Base-by-base conservation (phyloP, 2,113 vertebrate genomes). In the Percina caprodes region DNA sequence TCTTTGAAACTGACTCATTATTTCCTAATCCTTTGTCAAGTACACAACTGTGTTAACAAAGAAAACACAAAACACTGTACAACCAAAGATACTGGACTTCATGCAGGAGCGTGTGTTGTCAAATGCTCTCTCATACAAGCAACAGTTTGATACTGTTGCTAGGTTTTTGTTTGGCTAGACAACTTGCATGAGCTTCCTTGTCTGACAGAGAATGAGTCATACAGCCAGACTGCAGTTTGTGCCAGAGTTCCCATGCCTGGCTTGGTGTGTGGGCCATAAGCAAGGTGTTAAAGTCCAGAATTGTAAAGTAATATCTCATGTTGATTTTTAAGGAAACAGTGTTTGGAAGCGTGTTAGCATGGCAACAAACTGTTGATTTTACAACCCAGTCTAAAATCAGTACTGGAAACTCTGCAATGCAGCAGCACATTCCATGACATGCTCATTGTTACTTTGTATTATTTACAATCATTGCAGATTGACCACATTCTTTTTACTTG, bases 271-370 rank as follows among this genome's bases (percentile, higher is more conserved):
- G 74, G 26, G 15, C 35, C 26, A 18, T 55, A 51, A 30, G 14
- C 49, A 65, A 86, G 60, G 76, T 91, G 87, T 78, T 82, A 82
- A 89, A 88, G 87, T 92, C 77, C 86, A 89, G 23, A 80, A 74
- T n/a, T 52, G 48, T 77, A 78, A 84, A 83, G 19, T 70, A 51
- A 80, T 84, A 79, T 81, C 35, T 83, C 46, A 33, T 11, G 9
- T 4, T 48, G 18, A 72, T 54, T 78, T 79, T 81, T 52, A 35
- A 66, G 16, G 35, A 72, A 63, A 72, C 49, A 68, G 12, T 52
- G 63, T 74, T 66, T 84, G 33, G 11, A 69, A 26, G 49, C 26
- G 42, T 46, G 33, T 82, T 55, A 46, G 39, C 73, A 60, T 82
- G 84, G 55, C 63, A 87, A 77, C 54, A 71, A 73, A 4, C 19